Conservation (phyloP, 2,113 vertebrate species). For the Maccullochella peelii region DNA sequence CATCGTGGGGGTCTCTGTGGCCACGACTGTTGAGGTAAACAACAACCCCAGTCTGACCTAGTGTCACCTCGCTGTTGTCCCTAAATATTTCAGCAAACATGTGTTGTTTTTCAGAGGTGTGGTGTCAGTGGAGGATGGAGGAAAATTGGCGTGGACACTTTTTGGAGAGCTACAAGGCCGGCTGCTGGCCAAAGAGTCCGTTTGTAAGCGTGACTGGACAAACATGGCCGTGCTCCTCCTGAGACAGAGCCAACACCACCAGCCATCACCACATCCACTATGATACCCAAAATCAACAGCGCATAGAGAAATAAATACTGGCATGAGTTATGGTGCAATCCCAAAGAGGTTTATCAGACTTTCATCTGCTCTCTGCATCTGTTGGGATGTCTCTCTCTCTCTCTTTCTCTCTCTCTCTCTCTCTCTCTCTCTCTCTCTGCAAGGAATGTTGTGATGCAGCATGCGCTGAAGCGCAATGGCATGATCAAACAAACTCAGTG, state of each 20-base stretch:
- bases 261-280: conserved; percentile 20
- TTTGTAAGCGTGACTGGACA: conserved; percentile 43
- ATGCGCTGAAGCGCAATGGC: conserved; percentile 33
- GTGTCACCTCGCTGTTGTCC: background rate
- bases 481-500: conserved; percentile 46
- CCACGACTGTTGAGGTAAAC: conserved; percentile 29
- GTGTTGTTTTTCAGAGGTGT: conserved; percentile 22
- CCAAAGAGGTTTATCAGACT: conserved; percentile 33
- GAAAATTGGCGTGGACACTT: background rate
- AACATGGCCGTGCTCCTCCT: conserved; percentile 43
- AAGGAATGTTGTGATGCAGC: conserved; percentile 11
- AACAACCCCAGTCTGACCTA: background rate
- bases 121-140: conserved; percentile 9
- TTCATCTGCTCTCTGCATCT: conserved; percentile 47
- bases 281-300: conserved; percentile 43
- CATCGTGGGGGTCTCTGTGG: background rate
- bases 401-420: background rate
- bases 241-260: conserved; percentile 3
- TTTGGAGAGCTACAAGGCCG: conserved; percentile 20
- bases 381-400: conserved; percentile 30
- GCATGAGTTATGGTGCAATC: conserved; percentile 2
- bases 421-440: background rate
- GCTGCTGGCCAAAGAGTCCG: conserved; percentile 4
- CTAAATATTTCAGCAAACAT: conserved; percentile 48
- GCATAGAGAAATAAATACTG: conserved; percentile 24